A percentile compares a stretch with the other conserved stretches of the same genome.
These are phyloP conservation scores for Molossus alvarezi DNA, from an alignment of 2,797 vertebrate species.

Conservation along the genomic window DNA sequence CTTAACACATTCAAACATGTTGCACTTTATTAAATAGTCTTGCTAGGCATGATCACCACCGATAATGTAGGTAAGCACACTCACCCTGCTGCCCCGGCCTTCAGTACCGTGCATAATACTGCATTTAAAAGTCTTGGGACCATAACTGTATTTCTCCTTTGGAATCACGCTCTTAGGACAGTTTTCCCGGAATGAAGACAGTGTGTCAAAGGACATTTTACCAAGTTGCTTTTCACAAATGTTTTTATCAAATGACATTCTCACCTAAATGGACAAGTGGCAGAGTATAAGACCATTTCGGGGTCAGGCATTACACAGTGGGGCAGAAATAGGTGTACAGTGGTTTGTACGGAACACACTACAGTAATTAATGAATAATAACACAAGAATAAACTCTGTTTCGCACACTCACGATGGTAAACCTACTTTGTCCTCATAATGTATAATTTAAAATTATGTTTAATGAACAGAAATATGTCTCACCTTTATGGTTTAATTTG, in stretches of 20 bases:
- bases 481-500: slow-evolving; percentile 38
- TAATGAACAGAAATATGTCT: neutral
- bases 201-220: neutral
- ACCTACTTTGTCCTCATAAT: neutral
- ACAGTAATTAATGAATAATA: neutral
- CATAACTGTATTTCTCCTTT: neutral
- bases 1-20: neutral
- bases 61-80: neutral
- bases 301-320: neutral
- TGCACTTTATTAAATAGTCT: neutral
- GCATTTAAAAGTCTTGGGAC: neutral
- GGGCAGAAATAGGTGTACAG: neutral
- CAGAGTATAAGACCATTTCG: neutral
- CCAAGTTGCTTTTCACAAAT: neutral
- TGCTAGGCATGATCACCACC: neutral
- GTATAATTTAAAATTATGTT: neutral
- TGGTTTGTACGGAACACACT: neutral
- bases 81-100: neutral
- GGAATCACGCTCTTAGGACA: neutral
- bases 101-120: neutral
- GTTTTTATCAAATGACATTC: neutral
- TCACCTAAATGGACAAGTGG: neutral
- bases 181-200: neutral
- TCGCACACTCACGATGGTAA: neutral
- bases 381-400: neutral